Evolutionary conservation across 2,113 vertebrate genomes (phyloP), one percentile per base, ranked within the genome.

Genomic region (Ptychochromis oligacanthus): DNA sequence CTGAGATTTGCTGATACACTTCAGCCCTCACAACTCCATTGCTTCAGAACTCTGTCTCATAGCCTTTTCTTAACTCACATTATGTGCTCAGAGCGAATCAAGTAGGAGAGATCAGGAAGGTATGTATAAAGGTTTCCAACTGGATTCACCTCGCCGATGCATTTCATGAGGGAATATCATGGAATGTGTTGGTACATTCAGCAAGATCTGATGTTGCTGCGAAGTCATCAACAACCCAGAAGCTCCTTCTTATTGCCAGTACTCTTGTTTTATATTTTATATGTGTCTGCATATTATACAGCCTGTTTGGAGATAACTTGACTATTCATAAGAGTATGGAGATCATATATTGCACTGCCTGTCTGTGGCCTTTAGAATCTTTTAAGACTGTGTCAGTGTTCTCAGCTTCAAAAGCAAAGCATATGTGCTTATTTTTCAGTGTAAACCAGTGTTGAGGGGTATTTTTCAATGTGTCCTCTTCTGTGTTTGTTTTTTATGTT

Each of bases 231-330:
- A 46, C 49, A 54, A 74, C 74, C 60, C 79, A 70, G 43, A 24
- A 43, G 80, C 24, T 74, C 26, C 43, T 61, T 1, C 5, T 31
- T 55, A 28, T 36, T 58, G 77, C 56, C 62, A 24, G 18, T 2
- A 74, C 78, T n/a, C 5, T 2, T 62, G 28, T 82, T 84, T 82
- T 76, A 38, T 8, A 58, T 84, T 81, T 79, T 2, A 34, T 49
- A 57, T 10, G 67, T 24, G 43, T 46, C 43, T 46, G 43, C 43
- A 14, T 31, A 46, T 76, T 18, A 31, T 8, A n/a, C 52, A n/a
- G 64, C 77, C 15, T n/a, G 46, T 57, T 72, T 4, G 3, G 18
- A 40, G 59, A 57, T 17, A 17, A 56, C 57, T 64, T 56, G 28
- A 57, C 14, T 28, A 72, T 77, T 72, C 22, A 61, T 20, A 57